phyloP scores from a whole-genome alignment of 2,888 invertebrate genomes.

The Drosophila atripex region DNA sequence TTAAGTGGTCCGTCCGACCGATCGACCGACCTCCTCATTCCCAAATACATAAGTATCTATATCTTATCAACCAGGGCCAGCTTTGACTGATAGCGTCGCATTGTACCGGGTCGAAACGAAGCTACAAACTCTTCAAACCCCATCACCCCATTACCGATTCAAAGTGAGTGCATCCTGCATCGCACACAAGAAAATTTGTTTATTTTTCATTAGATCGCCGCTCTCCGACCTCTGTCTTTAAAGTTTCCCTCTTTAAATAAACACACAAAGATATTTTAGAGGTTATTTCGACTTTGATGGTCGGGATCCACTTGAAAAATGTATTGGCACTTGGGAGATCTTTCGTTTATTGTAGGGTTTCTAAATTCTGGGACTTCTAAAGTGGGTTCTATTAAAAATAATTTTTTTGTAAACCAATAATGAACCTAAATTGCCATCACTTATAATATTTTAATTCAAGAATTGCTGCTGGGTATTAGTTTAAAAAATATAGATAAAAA shows the following conservation, averaged over 20 bases:
- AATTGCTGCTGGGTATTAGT: background rate
- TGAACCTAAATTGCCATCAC: background rate
- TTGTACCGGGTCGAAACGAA: conserved; percentile 36
- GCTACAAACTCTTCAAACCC: background rate
- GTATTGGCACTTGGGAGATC: no score
- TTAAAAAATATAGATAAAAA: background rate
- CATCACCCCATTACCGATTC: background rate
- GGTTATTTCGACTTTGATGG: conserved; percentile 12
- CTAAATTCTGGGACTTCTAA: background rate
- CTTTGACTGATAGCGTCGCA: conserved; percentile 63
- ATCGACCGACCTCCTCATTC: background rate
- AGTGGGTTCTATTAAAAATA: no score
- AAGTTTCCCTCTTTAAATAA: conserved; percentile 19
- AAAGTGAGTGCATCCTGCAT: background rate
- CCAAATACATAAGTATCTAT: conserved; percentile 9
- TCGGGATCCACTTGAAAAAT: conserved; percentile 30
- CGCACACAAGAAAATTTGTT: conserved; percentile 49
- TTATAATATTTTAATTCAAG: no score
- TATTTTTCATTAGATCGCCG: conserved; percentile 60
- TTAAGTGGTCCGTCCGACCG: conserved; percentile 25
- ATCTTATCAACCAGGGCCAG: conserved; percentile 67
- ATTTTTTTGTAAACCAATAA: background rate
- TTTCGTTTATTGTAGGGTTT: no score
- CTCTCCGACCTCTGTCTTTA: conserved; percentile 11
- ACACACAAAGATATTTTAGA: conserved; percentile 8